Evolutionary conservation across 2,113 vertebrate species (phyloP).

Genomic region (Piprites chloris): DNA sequence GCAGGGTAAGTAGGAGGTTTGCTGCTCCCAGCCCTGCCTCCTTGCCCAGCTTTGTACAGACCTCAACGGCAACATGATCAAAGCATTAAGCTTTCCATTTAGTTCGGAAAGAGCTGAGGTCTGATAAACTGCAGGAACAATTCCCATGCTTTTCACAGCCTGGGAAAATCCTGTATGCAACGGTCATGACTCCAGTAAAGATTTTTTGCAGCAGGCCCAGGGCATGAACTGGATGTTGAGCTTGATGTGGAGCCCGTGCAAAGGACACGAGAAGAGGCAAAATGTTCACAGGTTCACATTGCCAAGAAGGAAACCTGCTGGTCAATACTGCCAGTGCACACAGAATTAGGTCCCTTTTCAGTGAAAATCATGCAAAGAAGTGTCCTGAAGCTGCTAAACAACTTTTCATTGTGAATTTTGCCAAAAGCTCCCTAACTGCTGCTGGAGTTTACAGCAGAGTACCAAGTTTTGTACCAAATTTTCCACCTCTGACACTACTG

Average conservation of each 20-base stretch:
- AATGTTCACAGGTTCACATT: background rate
- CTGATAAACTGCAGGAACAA: background rate
- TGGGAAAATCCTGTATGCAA: background rate
- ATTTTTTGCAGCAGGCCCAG: background rate
- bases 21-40: background rate
- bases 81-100: background rate
- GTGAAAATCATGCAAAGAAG: background rate
- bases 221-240: background rate
- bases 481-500: background rate
- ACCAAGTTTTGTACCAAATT: background rate
- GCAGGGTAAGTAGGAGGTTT: background rate
- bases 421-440: background rate
- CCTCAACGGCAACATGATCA: background rate
- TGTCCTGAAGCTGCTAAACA: background rate
- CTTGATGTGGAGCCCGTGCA: accelerated
- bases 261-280: background rate
- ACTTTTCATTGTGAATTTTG: background rate
- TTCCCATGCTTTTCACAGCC: background rate
- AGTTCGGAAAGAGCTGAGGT: background rate
- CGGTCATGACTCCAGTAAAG: background rate
- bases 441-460: background rate
- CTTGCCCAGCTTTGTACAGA: background rate
- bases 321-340: background rate
- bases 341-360: background rate
- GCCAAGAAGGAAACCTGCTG: background rate